Conservation (phyloP, 92 coral and sea anemone genomes). For the Isaurus tuberculatus region DNA sequence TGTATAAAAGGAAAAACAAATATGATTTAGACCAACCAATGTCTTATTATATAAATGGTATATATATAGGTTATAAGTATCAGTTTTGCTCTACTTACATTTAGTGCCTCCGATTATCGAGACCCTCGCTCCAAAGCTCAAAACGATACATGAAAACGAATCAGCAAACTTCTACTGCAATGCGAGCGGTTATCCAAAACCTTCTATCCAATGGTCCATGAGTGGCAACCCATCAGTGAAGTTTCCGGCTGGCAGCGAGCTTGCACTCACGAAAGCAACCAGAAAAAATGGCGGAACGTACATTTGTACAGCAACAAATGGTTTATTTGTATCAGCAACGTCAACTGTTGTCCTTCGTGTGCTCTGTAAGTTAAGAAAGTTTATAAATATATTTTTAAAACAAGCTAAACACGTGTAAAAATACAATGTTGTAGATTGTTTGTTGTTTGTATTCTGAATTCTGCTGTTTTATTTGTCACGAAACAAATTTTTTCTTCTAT, state of each 20-base stretch:
- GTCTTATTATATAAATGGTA: no score
- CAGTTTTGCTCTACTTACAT: no score
- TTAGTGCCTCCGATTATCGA: not conserved
- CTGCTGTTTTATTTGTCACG: no score
- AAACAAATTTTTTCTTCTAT: no score
- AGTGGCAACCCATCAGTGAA: not conserved
- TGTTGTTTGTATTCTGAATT: no score
- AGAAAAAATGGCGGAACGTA: conserved; percentile 45
- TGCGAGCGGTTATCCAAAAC: conserved; percentile 50
- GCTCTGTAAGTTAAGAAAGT: conserved; percentile 53
- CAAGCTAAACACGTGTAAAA: no score
- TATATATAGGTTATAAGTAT: no score
- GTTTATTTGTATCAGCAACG: conserved; percentile 1
- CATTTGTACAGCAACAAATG: conserved; percentile 44
- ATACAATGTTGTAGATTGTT: no score
- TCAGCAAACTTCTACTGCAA: conserved; percentile 32
- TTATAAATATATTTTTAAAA: no score
- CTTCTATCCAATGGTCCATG: conserved; percentile 44
- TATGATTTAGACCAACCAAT: no score
- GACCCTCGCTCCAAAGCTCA: not conserved
- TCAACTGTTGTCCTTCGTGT: conserved; percentile 28
- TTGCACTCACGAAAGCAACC: not conserved
- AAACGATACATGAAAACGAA: conserved; percentile 26
- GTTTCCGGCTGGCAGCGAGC: not conserved
- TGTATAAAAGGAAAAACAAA: no score